Evolutionary conservation across 64 coral and sea anemone species (phyloP), one percentile per base, ranked within the genome.

Genomic region (Hydrozoanthus tunicans): DNA sequence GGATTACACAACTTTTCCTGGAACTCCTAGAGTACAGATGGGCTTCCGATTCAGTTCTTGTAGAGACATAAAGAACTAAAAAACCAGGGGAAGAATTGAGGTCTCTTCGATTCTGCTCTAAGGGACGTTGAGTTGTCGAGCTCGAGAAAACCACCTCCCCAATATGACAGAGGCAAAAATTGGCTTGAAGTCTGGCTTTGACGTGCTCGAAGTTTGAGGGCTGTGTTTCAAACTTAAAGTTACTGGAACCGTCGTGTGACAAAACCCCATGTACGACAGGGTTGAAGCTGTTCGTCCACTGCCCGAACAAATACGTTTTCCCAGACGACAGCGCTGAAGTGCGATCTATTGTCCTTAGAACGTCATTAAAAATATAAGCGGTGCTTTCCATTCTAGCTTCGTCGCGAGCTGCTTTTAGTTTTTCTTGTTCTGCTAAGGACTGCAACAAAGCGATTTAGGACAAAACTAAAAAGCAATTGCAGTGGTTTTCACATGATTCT

Each of bases 241-340:
- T 88, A 27, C 69, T 70, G 5, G 72, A 52, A 75, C 84, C 69
- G 59, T 9, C 7, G 9, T 25, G 55, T 13, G 5, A 26, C 8
- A 9, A 58, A 59, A 88, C 56, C 61, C 84, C 84, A 7, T 88
- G 84, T 73, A 88, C 84, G 60, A 88, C 84, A 17, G 84, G 84
- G 13, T 88, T 88, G 14, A 74, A 88, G 25, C 53, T 88, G 32
- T 67, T 88, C 1, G 84, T 88, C 84, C 84, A 88, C 23, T 74
- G 84, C 5, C 84, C 84, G 24, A 88, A 88, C 23, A 88, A 58
- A 59, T 74, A 74, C 6, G 25, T 70, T 12, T 73, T 88, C 1
- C 56, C 68, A 3, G 9, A 60, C 9, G 20, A 0, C 6, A 7
- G 2, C 6, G 6, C 7, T 9, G 2, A 68, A 1, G 10, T 27